Conservation (phyloP, 2,888 invertebrate species). For the Trichogramma dendrolimi region DNA sequence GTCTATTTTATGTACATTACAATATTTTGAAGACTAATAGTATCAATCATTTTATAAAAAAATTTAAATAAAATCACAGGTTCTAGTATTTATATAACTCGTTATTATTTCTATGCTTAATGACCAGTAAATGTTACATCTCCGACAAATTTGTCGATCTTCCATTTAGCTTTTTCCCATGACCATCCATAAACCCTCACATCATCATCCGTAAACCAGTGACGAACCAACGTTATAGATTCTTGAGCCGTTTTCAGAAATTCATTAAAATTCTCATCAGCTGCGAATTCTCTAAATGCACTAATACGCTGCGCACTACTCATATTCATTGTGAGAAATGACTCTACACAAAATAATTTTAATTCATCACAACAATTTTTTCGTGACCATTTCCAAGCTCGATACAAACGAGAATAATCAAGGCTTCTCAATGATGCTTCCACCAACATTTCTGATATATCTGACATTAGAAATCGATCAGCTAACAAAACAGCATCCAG, state of each 20-base stretch:
- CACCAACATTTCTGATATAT: conserved; percentile 39
- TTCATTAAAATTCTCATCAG: conserved; percentile 36
- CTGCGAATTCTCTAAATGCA: conserved; percentile 43
- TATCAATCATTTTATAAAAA: too few species aligned
- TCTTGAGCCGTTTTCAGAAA: conserved; percentile 33
- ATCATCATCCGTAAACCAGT: too few species aligned
- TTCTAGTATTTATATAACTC: too few species aligned
- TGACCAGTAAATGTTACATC: too few species aligned
- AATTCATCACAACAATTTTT: conserved; percentile 42
- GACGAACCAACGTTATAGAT: too few species aligned
- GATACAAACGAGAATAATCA: conserved; percentile 40
- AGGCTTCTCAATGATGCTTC: conserved; percentile 42
- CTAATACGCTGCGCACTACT: conserved; percentile 35
- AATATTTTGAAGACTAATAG: too few species aligned
- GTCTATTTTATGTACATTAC: too few species aligned
- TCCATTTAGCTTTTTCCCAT: too few species aligned
- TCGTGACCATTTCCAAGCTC: conserved; percentile 47
- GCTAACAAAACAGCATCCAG: conserved; percentile 48
- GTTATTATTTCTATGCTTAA: too few species aligned
- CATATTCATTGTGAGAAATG: conserved; percentile 42
- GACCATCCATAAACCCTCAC: too few species aligned
- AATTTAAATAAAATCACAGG: too few species aligned
- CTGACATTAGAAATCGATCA: conserved; percentile 46
- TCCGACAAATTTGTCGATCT: too few species aligned
- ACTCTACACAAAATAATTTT: conserved; percentile 42